Conservation (phyloP, 2,797 vertebrate genomes). For the Hozukius guyotensis region DNA sequence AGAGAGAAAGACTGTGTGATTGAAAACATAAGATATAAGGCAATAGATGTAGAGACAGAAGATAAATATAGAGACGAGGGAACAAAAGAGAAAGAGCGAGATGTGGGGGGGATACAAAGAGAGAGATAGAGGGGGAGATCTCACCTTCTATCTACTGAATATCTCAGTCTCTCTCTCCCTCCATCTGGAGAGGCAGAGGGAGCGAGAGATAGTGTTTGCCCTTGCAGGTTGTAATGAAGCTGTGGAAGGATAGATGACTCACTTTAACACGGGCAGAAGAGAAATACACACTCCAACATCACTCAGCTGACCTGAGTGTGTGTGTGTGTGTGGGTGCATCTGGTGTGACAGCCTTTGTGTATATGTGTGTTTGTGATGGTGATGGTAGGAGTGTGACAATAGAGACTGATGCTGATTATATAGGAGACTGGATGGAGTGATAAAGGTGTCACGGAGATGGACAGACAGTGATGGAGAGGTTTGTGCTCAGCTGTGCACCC, state of each 20-base stretch:
- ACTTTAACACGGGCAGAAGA: slow-evolving; percentile 73
- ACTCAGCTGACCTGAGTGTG: slow-evolving; percentile 67
- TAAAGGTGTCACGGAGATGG: slow-evolving; percentile 52
- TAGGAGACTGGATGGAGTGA: slow-evolving; percentile 59
- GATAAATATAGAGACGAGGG: slow-evolving; percentile 72
- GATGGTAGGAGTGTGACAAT: slow-evolving; percentile 45
- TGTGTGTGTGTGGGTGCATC: slow-evolving; percentile 45
- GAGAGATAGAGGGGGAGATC: slow-evolving; percentile 45
- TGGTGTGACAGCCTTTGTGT: slow-evolving; percentile 1
- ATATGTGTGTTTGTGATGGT: not conserved
- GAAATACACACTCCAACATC: slow-evolving; percentile 73
- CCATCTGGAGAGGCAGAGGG: slow-evolving; percentile 67
- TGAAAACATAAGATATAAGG: slow-evolving; percentile 52
- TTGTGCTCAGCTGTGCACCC: not conserved
- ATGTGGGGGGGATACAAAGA: slow-evolving; percentile 37
- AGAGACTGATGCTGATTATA: slow-evolving; percentile 73
- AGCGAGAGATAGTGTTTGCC: slow-evolving; percentile 78
- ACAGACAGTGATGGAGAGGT: slow-evolving; percentile 38
- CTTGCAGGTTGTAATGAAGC: slow-evolving; percentile 82
- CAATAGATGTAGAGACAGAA: slow-evolving; percentile 57
- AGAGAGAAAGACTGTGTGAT: slow-evolving; percentile 46
- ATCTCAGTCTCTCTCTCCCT: slow-evolving; percentile 56
- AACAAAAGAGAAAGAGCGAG: slow-evolving; percentile 52
- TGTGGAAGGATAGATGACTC: slow-evolving; percentile 81
- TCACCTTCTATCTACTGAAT: slow-evolving; percentile 65